Evolutionary conservation across 23 tunicate species (phyloP), one percentile per base, ranked within the genome.

Genomic region (Trididemnum clinides): DNA sequence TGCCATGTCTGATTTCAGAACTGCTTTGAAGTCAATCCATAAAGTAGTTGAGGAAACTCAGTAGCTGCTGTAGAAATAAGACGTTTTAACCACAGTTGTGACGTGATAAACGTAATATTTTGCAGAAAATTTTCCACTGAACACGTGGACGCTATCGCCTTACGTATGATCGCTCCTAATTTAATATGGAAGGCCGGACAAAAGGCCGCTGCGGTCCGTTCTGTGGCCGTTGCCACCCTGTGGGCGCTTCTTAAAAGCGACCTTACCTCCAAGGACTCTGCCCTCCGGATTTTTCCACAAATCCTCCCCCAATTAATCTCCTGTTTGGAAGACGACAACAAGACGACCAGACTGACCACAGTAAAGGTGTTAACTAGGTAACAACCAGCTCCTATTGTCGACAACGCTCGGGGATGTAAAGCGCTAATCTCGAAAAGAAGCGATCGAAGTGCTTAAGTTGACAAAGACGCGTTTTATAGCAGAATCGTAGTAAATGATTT

Each of bases 131-230:
- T 90, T 73, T 71, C 89, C 28, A 28, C 89, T 1, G 77, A 64
- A 1, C 87, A 89, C 64, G 90, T 85, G 10, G 84, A 81, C 28
- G 50, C 58, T 1, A 89, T 94, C 20, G 72, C 90, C 20, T 31
- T 51, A 1, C 83, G 86, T n/a, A 94, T 94, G 98, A 75, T 94
- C 25, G 88, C 90, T 23, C 98, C 98, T 1, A 94, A 94, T 34
- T 51, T 94, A 28, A 81, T 89, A 28, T 94, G 98, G 98, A 89
- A 89, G 34, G 98, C 98, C 15, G 98, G 98, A n/a, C 85, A 92
- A 20, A 84, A 81, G 5, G 86, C 90, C 0, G 94, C 82, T 39
- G 98, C 98, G 4, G 84, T 94, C 20, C 44, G 98, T 27, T 85
- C 89, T 18, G 86, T 94, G 36, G 94, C 98, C 35, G 71, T 94